phyloP scores from a whole-genome alignment of 2,113 vertebrate species.

The Spermophilus dauricus region DNA sequence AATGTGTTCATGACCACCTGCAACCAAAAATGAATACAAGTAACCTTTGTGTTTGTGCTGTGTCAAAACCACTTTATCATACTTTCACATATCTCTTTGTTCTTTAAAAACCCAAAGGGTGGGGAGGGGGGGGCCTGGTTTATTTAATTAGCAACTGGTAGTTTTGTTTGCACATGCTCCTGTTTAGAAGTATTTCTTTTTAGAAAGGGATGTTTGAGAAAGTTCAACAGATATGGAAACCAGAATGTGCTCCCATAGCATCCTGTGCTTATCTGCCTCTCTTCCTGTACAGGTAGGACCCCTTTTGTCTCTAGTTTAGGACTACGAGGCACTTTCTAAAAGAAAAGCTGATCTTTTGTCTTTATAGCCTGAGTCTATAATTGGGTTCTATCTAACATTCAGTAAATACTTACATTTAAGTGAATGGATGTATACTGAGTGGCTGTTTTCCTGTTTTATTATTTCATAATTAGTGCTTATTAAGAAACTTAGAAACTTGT shows the following conservation, averaged over 20 bases:
- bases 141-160: slow-evolving; percentile 65
- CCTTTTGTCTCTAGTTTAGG: slow-evolving; percentile 78
- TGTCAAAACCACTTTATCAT: neutral
- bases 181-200: slow-evolving; percentile 85
- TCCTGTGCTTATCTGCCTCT: slow-evolving; percentile 83
- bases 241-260: slow-evolving; percentile 81
- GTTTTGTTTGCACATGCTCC: slow-evolving; percentile 73
- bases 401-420: slow-evolving; percentile 25
- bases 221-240: slow-evolving; percentile 82
- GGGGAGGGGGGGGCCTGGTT: slow-evolving; percentile 23
- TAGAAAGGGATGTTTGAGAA: slow-evolving; percentile 85
- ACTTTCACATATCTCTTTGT: slow-evolving; percentile 43
- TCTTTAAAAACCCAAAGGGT: slow-evolving; percentile 52
- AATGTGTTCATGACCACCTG: neutral
- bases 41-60: slow-evolving; percentile 46
- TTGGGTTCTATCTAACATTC: slow-evolving; percentile 23
- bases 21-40: neutral
- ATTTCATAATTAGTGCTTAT: slow-evolving; percentile 53
- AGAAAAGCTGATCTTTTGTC: neutral
- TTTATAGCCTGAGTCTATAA: neutral
- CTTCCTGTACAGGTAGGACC: slow-evolving; percentile 82
- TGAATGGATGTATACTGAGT: slow-evolving; percentile 29
- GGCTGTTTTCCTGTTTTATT: slow-evolving; percentile 19
- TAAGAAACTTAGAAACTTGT: slow-evolving; percentile 59
- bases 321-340: slow-evolving; percentile 63